Evolutionary conservation across 2,113 vertebrate genomes (phyloP), one percentile per base, ranked within the genome.

Genomic region (Anhinga rufa): DNA sequence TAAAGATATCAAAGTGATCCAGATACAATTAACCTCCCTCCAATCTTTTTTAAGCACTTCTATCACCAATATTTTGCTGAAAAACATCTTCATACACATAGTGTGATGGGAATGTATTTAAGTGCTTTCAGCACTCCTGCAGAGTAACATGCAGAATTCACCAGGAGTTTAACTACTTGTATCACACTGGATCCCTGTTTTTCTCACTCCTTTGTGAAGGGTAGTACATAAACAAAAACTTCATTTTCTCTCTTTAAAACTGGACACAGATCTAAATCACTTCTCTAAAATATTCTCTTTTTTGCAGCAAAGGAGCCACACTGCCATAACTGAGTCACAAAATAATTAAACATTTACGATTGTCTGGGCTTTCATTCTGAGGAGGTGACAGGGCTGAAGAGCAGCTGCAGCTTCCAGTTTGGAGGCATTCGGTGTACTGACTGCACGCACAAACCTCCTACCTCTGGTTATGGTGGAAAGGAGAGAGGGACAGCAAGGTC

Each of bases 301-400:
- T 51, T 82, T 79, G 2, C 14, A 86, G 42, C 52, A 77, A 79
- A 91, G 61, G 19, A 96, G 14, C 52, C 57, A 88, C 21, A 26
- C 21, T 69, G 52, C 38, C 51, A 68, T 75, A 76, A 81, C 6
- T 44, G 76, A 93, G 72, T 80, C 66, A 70, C 72, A 88, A 91
- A 97, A 92, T 49, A 92, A 81, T 95, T 84, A 86, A 96, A 95
- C 48, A 77, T 92, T 94, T 90, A 93, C 90, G 88, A 49, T 21
- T 86, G n/a, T 18, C 79, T 71, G 61, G 34, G 44, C 79, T 93
- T 93, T 89, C 54, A 57, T 71, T 92, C 55, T 62, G 64, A 60
- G 31, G 22, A 69, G 60, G 65, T 84, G 65, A 68, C 88, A 77
- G 42, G 54, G 76, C 46, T 86, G 72, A 87, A 95, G 86, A 69